A percentile compares a stretch with the other conserved stretches of the same genome.
Evolutionary conservation across 2,113 vertebrate genomes (phyloP).

Genomic region (Kobus ellipsiprymnus): DNA sequence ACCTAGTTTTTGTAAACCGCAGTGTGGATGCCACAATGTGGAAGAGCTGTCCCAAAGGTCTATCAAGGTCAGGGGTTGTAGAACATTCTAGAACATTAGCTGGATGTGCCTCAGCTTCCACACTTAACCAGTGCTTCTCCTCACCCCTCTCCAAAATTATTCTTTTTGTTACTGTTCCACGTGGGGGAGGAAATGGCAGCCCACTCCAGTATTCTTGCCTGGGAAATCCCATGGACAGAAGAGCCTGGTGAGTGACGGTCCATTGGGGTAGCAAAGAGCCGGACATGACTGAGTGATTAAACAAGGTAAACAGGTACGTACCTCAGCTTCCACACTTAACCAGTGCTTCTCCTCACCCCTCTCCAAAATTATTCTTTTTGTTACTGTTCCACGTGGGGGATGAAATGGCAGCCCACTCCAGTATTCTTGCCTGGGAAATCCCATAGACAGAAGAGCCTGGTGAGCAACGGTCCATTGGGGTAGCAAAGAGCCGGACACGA

Average conservation of each 20-base stretch:
- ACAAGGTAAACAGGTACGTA: not conserved
- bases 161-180: not conserved
- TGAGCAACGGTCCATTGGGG: rapidly evolving
- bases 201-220: not conserved
- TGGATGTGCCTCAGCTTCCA: not conserved
- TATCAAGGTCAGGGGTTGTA: not conserved
- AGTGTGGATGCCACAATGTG: not conserved
- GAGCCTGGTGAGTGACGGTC: not conserved
- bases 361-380: not conserved
- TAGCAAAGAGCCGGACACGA: not conserved
- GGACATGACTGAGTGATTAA: not conserved
- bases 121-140: not conserved
- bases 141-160: not conserved
- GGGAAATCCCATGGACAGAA: not conserved
- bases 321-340: not conserved
- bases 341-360: not conserved
- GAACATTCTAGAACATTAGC: not conserved
- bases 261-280: not conserved
- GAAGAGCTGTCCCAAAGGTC: not conserved
- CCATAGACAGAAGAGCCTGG: not conserved
- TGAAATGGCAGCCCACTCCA: not conserved
- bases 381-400: not conserved
- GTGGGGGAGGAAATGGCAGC: not conserved
- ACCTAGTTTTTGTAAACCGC: not conserved
- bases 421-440: not conserved